Percentiles rank a stretch among this genome's conserved stretches.
These are phyloP conservation scores for Bolborhynchus lineola DNA, from an alignment of 2,113 vertebrate species.

Conservation along the genomic window DNA sequence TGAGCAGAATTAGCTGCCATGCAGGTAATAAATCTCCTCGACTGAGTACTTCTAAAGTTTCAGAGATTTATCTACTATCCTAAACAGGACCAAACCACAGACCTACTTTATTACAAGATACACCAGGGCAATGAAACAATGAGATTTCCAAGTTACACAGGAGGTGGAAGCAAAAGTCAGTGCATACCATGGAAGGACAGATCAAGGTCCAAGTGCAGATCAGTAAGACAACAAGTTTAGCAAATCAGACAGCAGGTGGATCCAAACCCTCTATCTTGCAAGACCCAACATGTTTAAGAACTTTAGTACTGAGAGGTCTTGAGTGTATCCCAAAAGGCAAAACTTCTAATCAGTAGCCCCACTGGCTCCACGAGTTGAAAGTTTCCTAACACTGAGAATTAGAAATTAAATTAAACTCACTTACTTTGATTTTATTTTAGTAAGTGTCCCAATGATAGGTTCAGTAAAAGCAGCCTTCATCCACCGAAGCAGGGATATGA, in stretches of 20 bases:
- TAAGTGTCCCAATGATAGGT: fast-evolving
- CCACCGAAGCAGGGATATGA: neutral
- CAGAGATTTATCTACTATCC: neutral
- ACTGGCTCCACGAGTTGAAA: neutral
- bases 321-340: neutral
- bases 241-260: neutral
- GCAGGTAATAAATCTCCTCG: neutral
- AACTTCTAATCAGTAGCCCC: neutral
- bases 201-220: neutral
- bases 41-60: neutral
- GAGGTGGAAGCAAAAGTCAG: neutral
- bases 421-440: neutral
- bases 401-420: neutral
- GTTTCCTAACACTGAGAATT: neutral
- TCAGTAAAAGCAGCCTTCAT: neutral
- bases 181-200: neutral
- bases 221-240: neutral
- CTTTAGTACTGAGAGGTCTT: neutral
- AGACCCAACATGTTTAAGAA: neutral
- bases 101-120: neutral
- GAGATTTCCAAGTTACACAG: neutral
- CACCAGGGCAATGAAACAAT: neutral
- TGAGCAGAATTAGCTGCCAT: neutral
- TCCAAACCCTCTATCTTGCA: neutral
- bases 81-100: neutral